Base-by-base conservation (phyloP, 2,888 invertebrate genomes). In the Drosophila stalkeri region DNA sequence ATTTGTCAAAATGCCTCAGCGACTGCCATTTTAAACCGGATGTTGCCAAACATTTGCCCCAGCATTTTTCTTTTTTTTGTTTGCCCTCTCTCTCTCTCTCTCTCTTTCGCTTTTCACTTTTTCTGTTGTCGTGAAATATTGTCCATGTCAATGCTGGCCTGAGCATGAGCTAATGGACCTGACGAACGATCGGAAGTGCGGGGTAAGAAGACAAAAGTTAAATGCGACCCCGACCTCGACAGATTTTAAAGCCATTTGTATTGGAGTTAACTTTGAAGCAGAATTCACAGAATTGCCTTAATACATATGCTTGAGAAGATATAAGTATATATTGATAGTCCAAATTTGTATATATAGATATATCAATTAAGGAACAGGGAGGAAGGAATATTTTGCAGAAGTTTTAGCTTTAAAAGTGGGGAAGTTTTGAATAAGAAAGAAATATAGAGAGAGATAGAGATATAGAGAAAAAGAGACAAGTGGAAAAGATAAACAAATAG, bases 1-100 rank as follows among this genome's bases (percentile, higher is more conserved):
- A 89, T 86, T 90, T 86, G 86, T 81, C 89, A 90, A 84, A 89
- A 84, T 82, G 73, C 60, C 77, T 77, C 70, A 59, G 75, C 73
- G 73, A 61, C 72, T 73, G 89, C 85, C 86, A 90, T 87, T 87
- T 90, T 78, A 90, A 89, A 84, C 86, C 90, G 86, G 86, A 87
- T 80, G 89, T 75, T 88, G 69, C 72, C 75, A 85, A 85, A 85
- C 87, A 89, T 88, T 86, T 79, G 68, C 72, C 57, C 54, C 16
- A 61, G 46, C 51, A 47, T 41, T 56, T 55, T 80, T 64, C n/a
- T n/a, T n/a, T n/a, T n/a, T n/a, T n/a, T n/a, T n/a, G n/a, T 56
- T 41, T 33, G 16, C 3, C 33, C n/a, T 4, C 54, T 16, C 54
- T n/a, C 7, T 16, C 16, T 16, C 14, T 0, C 35, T 0, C 37